A percentile compares a stretch with the other conserved stretches of the same genome.
These are phyloP conservation scores for Parazoanthus darwini DNA, from an alignment of 92 coral and sea anemone genomes.

Conservation along the genomic window DNA sequence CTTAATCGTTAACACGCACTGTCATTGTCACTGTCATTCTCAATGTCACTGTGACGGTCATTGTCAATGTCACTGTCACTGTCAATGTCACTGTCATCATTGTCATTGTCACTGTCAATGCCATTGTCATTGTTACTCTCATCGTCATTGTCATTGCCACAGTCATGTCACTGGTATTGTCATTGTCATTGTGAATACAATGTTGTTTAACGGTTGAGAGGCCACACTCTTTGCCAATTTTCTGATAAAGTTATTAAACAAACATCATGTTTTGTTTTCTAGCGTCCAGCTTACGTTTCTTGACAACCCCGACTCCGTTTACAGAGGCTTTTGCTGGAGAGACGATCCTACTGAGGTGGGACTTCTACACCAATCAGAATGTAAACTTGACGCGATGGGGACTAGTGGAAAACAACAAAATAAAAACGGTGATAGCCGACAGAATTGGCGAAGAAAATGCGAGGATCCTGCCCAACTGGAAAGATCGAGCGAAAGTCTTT, in stretches of 20 bases:
- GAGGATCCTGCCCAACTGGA: background rate
- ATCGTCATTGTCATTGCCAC: too few relatives aligned
- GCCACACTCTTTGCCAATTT: background rate
- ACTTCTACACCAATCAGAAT: slow-evolving; percentile 19
- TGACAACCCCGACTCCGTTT: slow-evolving; percentile 19
- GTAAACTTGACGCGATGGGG: slow-evolving; percentile 20
- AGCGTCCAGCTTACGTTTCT: slow-evolving; percentile 30
- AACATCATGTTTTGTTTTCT: background rate
- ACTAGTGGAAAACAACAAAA: slow-evolving; percentile 16
- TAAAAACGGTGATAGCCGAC: slow-evolving; percentile 12
- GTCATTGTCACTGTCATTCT: too few relatives aligned
- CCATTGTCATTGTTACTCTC: too few relatives aligned
- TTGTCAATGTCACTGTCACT: too few relatives aligned
- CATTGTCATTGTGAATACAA: too few relatives aligned
- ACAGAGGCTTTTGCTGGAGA: slow-evolving; percentile 30
- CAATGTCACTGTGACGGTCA: too few relatives aligned
- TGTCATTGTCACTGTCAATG: too few relatives aligned
- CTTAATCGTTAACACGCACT: too few relatives aligned
- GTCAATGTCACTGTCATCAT: too few relatives aligned
- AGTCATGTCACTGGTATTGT: too few relatives aligned
- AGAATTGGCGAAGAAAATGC: background rate
- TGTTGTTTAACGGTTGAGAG: background rate
- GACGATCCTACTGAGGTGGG: slow-evolving; percentile 28
- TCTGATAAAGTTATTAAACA: background rate
- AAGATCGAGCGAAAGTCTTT: background rate